Evolutionary conservation across 2,113 vertebrate genomes (phyloP).

Genomic region (Perca fluviatilis): DNA sequence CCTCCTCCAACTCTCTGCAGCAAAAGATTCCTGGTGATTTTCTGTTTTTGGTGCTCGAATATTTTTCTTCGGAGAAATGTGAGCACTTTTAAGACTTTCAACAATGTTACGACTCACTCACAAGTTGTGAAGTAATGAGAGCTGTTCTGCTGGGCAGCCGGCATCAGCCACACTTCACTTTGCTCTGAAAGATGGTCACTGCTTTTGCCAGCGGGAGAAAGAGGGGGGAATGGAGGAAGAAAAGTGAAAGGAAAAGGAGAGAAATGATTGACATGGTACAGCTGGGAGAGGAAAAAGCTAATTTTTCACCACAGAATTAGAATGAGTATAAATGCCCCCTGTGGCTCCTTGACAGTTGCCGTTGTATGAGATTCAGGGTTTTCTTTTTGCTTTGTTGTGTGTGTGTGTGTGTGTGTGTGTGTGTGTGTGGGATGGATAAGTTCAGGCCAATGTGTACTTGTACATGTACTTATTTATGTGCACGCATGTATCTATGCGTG

Average conservation of each 20-base stretch:
- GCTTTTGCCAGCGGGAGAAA: constrained; percentile 36
- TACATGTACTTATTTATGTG: constrained; percentile 69
- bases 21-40: constrained; percentile 33
- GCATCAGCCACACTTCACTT: constrained; percentile 40
- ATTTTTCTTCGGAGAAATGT: constrained; percentile 26
- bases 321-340: constrained; percentile 71
- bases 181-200: constrained; percentile 48
- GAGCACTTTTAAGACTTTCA: constrained; percentile 42
- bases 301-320: constrained; percentile 69
- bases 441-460: constrained; percentile 64
- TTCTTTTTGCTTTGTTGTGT: constrained; percentile 62
- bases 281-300: constrained; percentile 66
- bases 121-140: constrained; percentile 53
- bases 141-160: constrained; percentile 32
- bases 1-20: constrained; percentile 39
- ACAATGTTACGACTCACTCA: constrained; percentile 51
- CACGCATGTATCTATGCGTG: constrained; percentile 53
- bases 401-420: constrained; percentile 47
- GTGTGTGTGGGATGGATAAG: constrained; percentile 71
- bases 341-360: constrained; percentile 71
- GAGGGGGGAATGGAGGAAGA: constrained; percentile 25
- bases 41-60: constrained; percentile 35
- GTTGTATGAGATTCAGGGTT: constrained; percentile 69
- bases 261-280: constrained; percentile 69
- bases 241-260: constrained; percentile 31